A percentile compares a stretch with the other conserved stretches of the same genome.
Conservation (phyloP, 2,113 vertebrate species). For the Hemiprocne comata region DNA sequence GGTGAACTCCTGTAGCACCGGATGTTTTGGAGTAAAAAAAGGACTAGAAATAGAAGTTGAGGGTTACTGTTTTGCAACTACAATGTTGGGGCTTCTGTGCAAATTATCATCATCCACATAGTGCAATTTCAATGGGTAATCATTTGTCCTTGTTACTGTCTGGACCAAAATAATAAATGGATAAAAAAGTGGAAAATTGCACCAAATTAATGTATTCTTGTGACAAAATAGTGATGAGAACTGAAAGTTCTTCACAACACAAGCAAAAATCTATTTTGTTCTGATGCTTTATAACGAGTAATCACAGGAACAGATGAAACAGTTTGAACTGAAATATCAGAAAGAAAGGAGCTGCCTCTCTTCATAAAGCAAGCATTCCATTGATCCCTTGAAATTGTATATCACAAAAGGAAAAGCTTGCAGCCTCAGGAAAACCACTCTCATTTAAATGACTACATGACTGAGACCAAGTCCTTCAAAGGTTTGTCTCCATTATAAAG, state of each 20-base stretch:
- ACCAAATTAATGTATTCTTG: neutral
- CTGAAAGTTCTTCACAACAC: neutral
- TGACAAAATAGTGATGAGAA: neutral
- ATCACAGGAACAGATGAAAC: neutral
- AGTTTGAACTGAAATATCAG: constrained; percentile 27
- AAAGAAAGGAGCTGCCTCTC: neutral
- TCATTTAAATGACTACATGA: neutral
- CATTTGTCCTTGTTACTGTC: constrained; percentile 1
- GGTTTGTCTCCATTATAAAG: neutral
- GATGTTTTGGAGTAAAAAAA: neutral
- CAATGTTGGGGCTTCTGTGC: neutral
- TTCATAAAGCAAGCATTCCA: neutral
- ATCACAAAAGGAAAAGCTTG: constrained; percentile 37
- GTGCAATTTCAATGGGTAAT: constrained; percentile 4
- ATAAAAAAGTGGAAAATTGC: neutral
- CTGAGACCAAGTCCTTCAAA: neutral
- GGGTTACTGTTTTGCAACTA: neutral
- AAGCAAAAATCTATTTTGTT: constrained; percentile 33
- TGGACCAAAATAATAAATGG: constrained; percentile 12
- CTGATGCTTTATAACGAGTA: neutral
- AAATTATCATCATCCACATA: neutral
- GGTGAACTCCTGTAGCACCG: neutral
- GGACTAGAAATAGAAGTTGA: neutral
- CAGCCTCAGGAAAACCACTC: neutral
- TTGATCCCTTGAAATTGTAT: constrained; percentile 1